A percentile compares a stretch with the other conserved stretches of the same genome.
Evolutionary conservation across 2,113 vertebrate species (phyloP).

Genomic region (Lamprotornis superbus): DNA sequence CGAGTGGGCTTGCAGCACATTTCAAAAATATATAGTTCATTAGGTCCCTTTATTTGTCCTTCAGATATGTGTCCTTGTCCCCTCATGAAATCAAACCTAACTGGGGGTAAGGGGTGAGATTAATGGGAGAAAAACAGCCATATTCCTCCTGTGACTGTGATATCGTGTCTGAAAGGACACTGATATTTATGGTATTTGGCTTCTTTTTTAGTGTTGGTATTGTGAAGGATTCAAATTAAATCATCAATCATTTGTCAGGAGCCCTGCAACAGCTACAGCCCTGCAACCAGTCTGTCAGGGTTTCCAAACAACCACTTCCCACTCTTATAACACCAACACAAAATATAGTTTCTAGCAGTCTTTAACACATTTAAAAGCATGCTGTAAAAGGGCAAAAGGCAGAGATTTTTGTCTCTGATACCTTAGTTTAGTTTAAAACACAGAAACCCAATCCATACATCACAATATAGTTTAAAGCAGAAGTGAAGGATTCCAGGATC

Average conservation of each 20-base stretch:
- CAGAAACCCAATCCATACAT: background rate
- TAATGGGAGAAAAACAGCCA: background rate
- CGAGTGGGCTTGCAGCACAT: background rate
- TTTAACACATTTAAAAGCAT: background rate
- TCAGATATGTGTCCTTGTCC: background rate
- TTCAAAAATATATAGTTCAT: background rate
- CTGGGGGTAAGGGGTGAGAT: background rate
- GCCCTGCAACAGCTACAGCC: background rate
- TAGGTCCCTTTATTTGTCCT: background rate
- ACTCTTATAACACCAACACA: background rate
- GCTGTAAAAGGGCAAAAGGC: background rate
- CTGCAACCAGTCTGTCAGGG: background rate
- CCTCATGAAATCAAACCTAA: background rate
- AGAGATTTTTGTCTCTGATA: background rate
- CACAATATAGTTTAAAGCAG: background rate
- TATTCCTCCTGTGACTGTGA: background rate
- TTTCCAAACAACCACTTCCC: constrained; percentile 30
- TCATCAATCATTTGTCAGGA: constrained; percentile 17
- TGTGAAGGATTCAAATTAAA: background rate
- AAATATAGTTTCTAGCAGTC: background rate
- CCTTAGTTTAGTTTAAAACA: background rate
- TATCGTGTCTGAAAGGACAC: background rate
- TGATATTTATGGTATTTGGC: background rate
- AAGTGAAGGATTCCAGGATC: background rate
- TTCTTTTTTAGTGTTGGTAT: background rate